Conservation (phyloP, 2,888 invertebrate genomes). For the Sinodicranocentrus sp. region DNA sequence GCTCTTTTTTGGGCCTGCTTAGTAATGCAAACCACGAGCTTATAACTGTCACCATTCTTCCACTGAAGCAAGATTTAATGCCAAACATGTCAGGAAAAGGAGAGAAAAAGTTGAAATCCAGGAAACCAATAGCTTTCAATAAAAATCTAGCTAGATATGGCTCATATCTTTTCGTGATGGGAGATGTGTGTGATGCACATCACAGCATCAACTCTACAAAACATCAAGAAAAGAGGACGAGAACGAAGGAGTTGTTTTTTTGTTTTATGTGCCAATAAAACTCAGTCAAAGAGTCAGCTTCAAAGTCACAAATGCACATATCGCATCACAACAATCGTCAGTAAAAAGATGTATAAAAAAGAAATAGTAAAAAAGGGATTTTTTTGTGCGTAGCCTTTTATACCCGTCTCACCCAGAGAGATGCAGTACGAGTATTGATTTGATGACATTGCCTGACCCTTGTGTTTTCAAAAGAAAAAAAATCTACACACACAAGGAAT, state of each 20-base stretch:
- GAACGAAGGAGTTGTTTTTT: conserved; percentile 36
- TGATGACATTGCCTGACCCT: conserved; percentile 59
- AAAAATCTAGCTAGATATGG: conserved; percentile 7
- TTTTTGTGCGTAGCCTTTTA: no score
- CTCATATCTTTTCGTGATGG: conserved; percentile 1
- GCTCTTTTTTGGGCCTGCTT: conserved; percentile 21
- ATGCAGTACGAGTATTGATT: conserved; percentile 43
- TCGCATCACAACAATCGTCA: conserved; percentile 51
- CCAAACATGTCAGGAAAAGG: conserved; percentile 41
- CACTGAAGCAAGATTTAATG: conserved; percentile 28
- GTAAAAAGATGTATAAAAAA: conserved; percentile 6
- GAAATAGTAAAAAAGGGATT: background rate
- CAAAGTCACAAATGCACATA: conserved; percentile 42
- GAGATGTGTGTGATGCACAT: background rate
- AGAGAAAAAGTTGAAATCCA: conserved; percentile 44
- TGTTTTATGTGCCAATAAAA: conserved; percentile 60
- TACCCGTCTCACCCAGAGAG: no score
- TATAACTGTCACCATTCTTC: conserved; percentile 41
- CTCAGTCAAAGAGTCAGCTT: conserved; percentile 53
- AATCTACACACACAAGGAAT: conserved; percentile 7
- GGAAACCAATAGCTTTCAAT: conserved; percentile 54
- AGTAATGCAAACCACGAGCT: conserved; percentile 40
- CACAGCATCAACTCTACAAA: background rate
- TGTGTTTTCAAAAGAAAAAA: conserved; percentile 24
- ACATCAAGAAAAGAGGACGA: conserved; percentile 10